phyloP scores from a whole-genome alignment of 2,888 invertebrate genomes.

The Chymomyza caudatula region DNA sequence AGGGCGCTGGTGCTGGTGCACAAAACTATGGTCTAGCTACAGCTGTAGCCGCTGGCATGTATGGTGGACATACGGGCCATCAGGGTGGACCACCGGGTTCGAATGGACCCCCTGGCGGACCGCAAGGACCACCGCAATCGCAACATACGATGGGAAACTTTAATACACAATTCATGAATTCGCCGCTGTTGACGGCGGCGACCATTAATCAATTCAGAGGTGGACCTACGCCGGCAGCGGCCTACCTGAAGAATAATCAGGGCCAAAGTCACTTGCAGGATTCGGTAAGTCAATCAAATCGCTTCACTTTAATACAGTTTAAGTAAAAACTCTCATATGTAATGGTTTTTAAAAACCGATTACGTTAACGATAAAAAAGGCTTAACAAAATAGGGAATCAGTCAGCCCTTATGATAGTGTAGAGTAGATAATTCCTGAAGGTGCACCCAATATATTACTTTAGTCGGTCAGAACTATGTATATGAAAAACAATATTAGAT shows the following conservation, averaged over 20 bases:
- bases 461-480: too few species aligned
- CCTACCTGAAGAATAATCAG: conserved; percentile 77
- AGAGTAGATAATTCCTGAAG: too few species aligned
- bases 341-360: too few species aligned
- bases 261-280: conserved; percentile 78
- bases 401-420: too few species aligned
- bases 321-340: too few species aligned
- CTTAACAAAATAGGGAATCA: too few species aligned
- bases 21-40: conserved; percentile 77
- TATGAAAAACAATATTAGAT: too few species aligned
- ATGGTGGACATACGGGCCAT: conserved; percentile 75
- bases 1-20: conserved; percentile 72
- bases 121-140: conserved; percentile 72
- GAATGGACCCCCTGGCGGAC: conserved; percentile 73
- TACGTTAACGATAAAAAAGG: too few species aligned
- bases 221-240: conserved; percentile 75
- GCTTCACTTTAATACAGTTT: too few species aligned
- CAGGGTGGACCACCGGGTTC: conserved; percentile 74
- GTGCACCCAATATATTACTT: too few species aligned
- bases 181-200: conserved; percentile 82
- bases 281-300: conserved; percentile 75
- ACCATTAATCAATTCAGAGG: conserved; percentile 78
- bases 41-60: conserved; percentile 74
- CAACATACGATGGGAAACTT: conserved; percentile 78
- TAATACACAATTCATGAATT: conserved; percentile 81